phyloP scores from a whole-genome alignment of 92 coral and sea anemone species.

The Ricordea florida region DNA sequence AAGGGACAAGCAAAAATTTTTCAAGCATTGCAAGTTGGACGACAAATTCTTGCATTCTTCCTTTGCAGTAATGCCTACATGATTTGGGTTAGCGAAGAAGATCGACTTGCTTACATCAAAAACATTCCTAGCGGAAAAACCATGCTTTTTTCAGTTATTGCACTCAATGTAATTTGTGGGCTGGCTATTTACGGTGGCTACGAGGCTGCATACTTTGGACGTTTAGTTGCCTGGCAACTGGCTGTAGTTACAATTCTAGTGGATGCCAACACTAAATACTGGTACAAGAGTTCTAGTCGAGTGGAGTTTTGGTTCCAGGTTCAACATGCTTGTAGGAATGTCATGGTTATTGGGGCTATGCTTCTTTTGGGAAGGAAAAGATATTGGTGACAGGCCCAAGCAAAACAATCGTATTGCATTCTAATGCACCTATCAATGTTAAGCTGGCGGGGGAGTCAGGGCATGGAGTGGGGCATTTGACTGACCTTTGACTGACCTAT shows the following conservation, averaged over 20 bases:
- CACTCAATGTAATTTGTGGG: slow-evolving; percentile 78
- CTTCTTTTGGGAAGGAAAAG: slow-evolving; percentile 79
- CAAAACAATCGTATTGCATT: neutral
- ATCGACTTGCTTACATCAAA: slow-evolving; percentile 73
- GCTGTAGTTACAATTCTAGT: slow-evolving; percentile 74
- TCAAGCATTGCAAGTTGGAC: slow-evolving; percentile 71
- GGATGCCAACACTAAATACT: slow-evolving; percentile 86
- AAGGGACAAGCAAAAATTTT: slow-evolving; percentile 42
- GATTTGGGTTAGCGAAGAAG: slow-evolving; percentile 89
- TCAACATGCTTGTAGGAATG: slow-evolving; percentile 74
- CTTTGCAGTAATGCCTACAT: slow-evolving; percentile 89
- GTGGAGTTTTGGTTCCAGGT: slow-evolving; percentile 87
- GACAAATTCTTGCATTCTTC: slow-evolving; percentile 81
- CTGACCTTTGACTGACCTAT: no score
- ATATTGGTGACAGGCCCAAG: slow-evolving; percentile 58
- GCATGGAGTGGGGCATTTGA: no score
- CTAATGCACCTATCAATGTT: neutral
- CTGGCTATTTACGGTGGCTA: slow-evolving; percentile 85
- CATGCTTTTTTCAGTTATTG: slow-evolving; percentile 63
- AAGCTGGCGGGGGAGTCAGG: no score
- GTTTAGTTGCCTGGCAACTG: slow-evolving; percentile 86
- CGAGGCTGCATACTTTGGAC: slow-evolving; percentile 92
- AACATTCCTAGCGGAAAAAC: slow-evolving; percentile 79
- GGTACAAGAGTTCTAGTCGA: slow-evolving; percentile 72
- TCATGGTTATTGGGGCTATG: slow-evolving; percentile 80